phyloP scores from a whole-genome alignment of 1,140 invertebrate species.

The Penaeus vannamei region DNA sequence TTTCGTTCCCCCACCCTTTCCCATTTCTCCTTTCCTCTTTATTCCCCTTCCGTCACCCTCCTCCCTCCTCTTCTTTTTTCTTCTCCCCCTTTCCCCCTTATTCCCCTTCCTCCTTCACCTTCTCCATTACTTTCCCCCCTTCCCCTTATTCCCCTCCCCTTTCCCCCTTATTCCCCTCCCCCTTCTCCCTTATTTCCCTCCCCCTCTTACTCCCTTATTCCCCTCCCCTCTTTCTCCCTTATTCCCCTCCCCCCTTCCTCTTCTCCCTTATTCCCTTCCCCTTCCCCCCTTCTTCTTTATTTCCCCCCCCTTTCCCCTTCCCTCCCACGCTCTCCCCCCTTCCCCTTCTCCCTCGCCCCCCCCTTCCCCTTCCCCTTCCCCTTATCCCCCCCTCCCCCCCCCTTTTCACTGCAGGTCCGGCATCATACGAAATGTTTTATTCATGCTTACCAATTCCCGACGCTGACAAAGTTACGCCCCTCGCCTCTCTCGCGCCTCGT shows the following conservation, averaged over 20 bases:
- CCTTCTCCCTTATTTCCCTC: background rate
- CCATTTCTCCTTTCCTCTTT: too few species aligned
- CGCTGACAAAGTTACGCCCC: too few species aligned
- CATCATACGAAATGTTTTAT: too few species aligned
- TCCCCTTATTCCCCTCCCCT: background rate
- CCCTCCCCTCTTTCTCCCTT: background rate
- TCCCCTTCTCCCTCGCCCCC: background rate
- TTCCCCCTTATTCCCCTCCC: background rate
- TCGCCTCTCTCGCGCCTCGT: too few species aligned
- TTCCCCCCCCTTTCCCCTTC: background rate
- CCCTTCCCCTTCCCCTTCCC: background rate
- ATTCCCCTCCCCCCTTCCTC: background rate
- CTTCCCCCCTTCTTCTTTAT: background rate
- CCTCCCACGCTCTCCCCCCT: background rate
- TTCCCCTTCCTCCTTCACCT: too few species aligned
- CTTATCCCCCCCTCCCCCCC: background rate
- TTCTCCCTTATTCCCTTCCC: background rate
- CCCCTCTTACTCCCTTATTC: background rate
- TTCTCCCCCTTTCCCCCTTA: too few species aligned
- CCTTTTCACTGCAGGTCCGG: slow-evolving; percentile 3
- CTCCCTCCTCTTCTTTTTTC: too few species aligned
- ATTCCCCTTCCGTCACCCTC: too few species aligned
- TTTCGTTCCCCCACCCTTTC: too few species aligned
- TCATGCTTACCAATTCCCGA: too few species aligned
- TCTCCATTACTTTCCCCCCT: background rate